Percentiles rank a stretch among this genome's conserved stretches.
phyloP scores from a whole-genome alignment of 2,888 invertebrate species.

The Lasioglossum marginatum region DNA sequence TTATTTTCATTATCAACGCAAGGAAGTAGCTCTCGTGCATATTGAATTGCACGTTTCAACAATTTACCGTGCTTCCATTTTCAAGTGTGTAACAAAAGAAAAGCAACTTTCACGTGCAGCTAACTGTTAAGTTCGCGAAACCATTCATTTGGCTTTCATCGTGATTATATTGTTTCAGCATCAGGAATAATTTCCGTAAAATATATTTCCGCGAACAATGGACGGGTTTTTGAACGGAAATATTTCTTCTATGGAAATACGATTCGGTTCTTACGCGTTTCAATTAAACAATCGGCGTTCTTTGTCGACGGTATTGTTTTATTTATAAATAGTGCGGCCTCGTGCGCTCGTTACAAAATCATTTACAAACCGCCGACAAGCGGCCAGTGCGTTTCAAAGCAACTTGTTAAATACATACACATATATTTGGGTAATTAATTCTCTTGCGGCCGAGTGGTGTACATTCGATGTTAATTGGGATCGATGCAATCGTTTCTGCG shows the following conservation, averaged over 20 bases:
- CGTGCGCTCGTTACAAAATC: conserved; percentile 11
- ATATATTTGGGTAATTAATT: conserved; percentile 51
- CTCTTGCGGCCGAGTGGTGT: conserved; percentile 13
- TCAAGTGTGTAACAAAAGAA: conserved; percentile 7
- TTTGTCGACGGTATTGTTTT: background rate
- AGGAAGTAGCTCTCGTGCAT: background rate
- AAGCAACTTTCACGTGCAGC: background rate
- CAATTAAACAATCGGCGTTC: background rate
- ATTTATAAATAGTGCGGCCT: conserved; percentile 21
- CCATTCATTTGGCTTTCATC: background rate
- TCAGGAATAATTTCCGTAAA: background rate
- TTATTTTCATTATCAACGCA: background rate
- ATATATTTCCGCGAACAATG: background rate
- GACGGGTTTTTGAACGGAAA: background rate
- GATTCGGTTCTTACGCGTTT: background rate
- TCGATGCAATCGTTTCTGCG: conserved; percentile 43
- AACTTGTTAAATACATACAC: conserved; percentile 37
- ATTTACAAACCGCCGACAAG: conserved; percentile 32
- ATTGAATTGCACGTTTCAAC: background rate
- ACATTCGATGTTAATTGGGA: conserved; percentile 53
- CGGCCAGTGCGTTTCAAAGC: conserved; percentile 29
- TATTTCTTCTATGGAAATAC: background rate
- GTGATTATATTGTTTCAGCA: background rate
- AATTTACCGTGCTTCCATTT: background rate
- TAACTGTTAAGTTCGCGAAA: background rate